phyloP scores from a whole-genome alignment of 2,113 vertebrate genomes.

The Dipodomys ordii region DNA sequence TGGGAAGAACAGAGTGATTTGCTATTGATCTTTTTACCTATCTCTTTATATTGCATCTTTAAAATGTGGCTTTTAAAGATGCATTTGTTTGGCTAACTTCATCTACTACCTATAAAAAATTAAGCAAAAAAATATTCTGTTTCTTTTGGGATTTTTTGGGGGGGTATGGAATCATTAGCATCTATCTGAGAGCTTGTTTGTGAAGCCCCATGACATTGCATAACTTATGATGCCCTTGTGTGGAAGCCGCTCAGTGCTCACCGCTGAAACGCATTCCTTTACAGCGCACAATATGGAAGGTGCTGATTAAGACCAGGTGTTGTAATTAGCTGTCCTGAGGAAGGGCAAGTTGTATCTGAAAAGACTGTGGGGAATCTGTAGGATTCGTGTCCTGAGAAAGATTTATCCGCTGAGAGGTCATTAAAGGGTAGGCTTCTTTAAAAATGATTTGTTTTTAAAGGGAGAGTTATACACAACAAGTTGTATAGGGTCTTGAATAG shows the following conservation, averaged over 20 bases:
- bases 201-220: conserved; percentile 66
- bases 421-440: not conserved
- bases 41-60: conserved; percentile 1
- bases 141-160: too few species aligned
- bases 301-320: conserved; percentile 34
- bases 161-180: conserved; percentile 37
- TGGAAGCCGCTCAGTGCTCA: not conserved
- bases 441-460: not conserved
- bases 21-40: conserved; percentile 58
- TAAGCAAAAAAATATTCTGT: too few species aligned
- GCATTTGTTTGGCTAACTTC: conserved; percentile 64
- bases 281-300: not conserved
- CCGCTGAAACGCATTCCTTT: conserved; percentile 28
- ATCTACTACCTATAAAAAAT: not conserved
- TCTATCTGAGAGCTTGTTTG: conserved; percentile 65
- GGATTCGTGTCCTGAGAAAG: not conserved
- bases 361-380: not conserved
- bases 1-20: conserved; percentile 53
- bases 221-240: conserved; percentile 60
- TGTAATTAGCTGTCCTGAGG: conserved; percentile 49
- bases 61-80: conserved; percentile 36
- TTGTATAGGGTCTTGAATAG: not conserved
- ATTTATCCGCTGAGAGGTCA: conserved; percentile 39
- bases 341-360: conserved; percentile 19
- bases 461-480: not conserved